phyloP scores from a whole-genome alignment of 2,113 vertebrate genomes.

The Serilophus lunatus region DNA sequence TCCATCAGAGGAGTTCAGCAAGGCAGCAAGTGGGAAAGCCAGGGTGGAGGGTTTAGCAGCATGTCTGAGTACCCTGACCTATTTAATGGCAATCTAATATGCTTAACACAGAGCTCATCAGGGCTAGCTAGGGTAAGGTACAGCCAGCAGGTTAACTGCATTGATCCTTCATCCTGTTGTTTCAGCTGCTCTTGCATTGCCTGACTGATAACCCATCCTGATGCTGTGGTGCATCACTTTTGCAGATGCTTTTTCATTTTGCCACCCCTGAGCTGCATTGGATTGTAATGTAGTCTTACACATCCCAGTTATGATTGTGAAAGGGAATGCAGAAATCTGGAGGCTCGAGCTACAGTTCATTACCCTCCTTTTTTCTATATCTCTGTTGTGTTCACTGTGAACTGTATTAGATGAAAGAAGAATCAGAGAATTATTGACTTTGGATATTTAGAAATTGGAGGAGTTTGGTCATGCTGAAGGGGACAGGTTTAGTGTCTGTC shows the following conservation, averaged over 20 bases:
- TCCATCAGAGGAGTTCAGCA: not conserved
- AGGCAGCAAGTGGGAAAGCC: not conserved
- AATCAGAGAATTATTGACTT: accelerated
- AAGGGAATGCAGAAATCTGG: not conserved
- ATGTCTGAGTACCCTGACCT: not conserved
- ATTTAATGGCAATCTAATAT: not conserved
- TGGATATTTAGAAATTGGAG: not conserved
- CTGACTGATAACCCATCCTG: not conserved
- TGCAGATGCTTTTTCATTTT: not conserved
- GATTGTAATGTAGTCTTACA: not conserved
- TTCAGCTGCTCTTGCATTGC: not conserved
- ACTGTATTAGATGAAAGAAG: not conserved
- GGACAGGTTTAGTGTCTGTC: not conserved
- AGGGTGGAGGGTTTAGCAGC: not conserved
- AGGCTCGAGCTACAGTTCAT: not conserved
- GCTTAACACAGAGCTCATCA: not conserved
- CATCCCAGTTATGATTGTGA: not conserved
- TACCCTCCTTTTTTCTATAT: not conserved
- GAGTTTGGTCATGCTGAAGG: not conserved
- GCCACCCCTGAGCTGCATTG: accelerated
- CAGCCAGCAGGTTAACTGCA: not conserved
- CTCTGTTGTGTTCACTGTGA: accelerated
- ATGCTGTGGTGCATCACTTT: not conserved
- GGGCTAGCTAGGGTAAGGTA: not conserved
- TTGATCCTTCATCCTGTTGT: not conserved